phyloP scores from a whole-genome alignment of 2,113 vertebrate species.

The Hemichromis elongatus region DNA sequence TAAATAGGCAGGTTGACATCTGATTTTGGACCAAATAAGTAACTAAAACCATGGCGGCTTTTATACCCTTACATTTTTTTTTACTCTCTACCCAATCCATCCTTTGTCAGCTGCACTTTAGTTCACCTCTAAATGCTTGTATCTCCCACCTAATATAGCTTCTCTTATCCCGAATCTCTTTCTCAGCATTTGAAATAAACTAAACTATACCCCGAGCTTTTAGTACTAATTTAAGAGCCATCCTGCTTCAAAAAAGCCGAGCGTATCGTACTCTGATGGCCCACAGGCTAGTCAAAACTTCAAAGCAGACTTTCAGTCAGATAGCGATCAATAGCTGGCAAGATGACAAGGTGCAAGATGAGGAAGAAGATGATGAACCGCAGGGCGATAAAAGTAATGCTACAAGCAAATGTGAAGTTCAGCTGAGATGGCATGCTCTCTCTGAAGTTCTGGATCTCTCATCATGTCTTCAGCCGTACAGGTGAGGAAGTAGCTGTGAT shows the following conservation, averaged over 20 bases:
- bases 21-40: neutral
- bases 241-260: neutral
- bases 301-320: neutral
- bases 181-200: neutral
- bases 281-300: neutral
- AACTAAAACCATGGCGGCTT: neutral
- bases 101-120: neutral
- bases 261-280: neutral
- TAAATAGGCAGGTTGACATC: neutral
- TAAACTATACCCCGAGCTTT: neutral
- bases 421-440: neutral
- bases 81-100: neutral
- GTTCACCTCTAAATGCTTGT: neutral
- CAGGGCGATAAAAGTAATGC: conserved; percentile 4
- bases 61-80: neutral
- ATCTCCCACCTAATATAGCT: neutral
- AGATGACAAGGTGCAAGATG: neutral
- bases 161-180: neutral
- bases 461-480: neutral
- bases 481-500: neutral
- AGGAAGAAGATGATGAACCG: neutral
- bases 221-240: neutral
- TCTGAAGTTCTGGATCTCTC: conserved; percentile 17
- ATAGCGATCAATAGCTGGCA: conserved; percentile 26
- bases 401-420: conserved; percentile 15